Conservation (phyloP, 1,140 invertebrate species). For the Drosophila seguyi region DNA sequence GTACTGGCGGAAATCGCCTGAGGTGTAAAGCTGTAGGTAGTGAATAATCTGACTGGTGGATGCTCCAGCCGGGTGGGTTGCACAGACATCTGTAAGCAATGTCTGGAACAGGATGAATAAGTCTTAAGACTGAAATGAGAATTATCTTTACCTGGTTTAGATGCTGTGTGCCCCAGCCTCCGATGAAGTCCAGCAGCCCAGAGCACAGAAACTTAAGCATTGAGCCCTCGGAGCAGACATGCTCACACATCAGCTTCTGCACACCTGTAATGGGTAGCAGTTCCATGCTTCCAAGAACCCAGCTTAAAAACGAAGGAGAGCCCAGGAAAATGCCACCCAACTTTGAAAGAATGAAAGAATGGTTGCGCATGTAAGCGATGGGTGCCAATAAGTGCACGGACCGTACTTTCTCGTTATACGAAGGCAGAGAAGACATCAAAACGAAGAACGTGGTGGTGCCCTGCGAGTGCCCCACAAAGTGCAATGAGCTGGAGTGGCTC, state of each 20-base stretch:
- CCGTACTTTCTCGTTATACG: conserved; percentile 87
- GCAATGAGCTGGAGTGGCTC: conserved; percentile 86
- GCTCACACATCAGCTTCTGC: conserved; percentile 71
- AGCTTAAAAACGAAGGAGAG: conserved; percentile 73
- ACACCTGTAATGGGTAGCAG: conserved; percentile 70
- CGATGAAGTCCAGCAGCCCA: conserved; percentile 72
- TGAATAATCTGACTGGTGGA: conserved; percentile 86
- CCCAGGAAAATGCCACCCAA: conserved; percentile 69
- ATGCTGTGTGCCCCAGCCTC: conserved; percentile 77
- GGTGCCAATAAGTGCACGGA: conserved; percentile 87
- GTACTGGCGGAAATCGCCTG: conserved; percentile 83
- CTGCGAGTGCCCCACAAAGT: conserved; percentile 89
- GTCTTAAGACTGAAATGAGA: too few species aligned
- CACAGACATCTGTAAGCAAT: conserved; percentile 70
- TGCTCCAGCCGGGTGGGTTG: conserved; percentile 85
- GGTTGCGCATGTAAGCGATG: conserved; percentile 86
- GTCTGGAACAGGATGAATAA: conserved; percentile 39
- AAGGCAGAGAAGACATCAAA: conserved; percentile 86
- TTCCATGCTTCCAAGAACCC: conserved; percentile 74
- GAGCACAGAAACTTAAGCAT: conserved; percentile 73
- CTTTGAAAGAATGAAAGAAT: conserved; percentile 86
- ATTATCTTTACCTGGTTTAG: conserved; percentile 70
- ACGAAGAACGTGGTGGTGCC: conserved; percentile 87
- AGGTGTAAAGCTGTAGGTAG: conserved; percentile 85
- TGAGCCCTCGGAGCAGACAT: conserved; percentile 68